These are phyloP conservation scores for Theodoxus fluviatilis DNA, from an alignment of 2,888 invertebrate genomes.

Conservation along the genomic window DNA sequence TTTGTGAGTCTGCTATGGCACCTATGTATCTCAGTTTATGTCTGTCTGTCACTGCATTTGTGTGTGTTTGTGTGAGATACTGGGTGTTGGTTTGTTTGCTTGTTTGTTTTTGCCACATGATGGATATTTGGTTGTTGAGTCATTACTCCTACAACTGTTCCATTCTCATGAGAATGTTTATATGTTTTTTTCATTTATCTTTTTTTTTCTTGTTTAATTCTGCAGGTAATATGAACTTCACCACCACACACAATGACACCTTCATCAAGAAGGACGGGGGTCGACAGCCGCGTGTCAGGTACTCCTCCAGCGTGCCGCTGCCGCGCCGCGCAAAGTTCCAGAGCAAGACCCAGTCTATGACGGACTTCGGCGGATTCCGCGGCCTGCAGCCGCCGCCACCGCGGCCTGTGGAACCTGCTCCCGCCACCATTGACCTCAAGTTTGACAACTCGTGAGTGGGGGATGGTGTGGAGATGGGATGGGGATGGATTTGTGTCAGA, in stretches of 20 bases:
- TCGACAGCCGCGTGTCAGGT: slow-evolving; percentile 38
- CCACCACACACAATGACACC: slow-evolving; percentile 53
- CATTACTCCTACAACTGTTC: no score
- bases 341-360: slow-evolving; percentile 48
- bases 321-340: slow-evolving; percentile 43
- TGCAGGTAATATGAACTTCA: slow-evolving; percentile 53
- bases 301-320: slow-evolving; percentile 33
- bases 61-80: no score
- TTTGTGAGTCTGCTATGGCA: no score
- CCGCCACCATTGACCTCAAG: slow-evolving; percentile 54
- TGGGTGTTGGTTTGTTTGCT: no score
- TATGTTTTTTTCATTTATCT: no score
- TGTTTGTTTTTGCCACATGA: no score
- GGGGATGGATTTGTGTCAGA: not conserved
- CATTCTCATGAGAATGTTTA: no score
- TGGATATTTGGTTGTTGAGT: no score
- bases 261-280: slow-evolving; percentile 52
- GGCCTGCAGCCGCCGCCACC: slow-evolving; percentile 48
- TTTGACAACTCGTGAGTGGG: slow-evolving; percentile 57
- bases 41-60: no score
- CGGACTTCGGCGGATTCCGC: slow-evolving; percentile 49
- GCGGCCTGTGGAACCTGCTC: slow-evolving; percentile 50
- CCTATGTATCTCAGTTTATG: no score
- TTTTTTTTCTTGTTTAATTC: no score
- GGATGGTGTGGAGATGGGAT: not conserved